A percentile compares a stretch with the other conserved stretches of the same genome.
Evolutionary conservation across 2,113 vertebrate species (phyloP).

Genomic region (Brachyhypopomus occidentalis): DNA sequence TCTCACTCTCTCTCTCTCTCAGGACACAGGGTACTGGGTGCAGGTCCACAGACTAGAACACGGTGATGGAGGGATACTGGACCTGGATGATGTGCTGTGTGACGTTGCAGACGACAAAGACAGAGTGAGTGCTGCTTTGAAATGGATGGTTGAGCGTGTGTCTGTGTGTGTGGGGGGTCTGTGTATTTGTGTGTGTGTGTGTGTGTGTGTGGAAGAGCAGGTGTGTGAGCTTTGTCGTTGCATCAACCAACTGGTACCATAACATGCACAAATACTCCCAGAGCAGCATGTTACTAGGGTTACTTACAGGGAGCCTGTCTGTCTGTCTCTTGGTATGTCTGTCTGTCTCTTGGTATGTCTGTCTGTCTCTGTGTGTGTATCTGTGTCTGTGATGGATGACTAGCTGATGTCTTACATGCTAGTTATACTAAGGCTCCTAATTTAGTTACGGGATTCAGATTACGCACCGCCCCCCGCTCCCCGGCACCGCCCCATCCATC

Average conservation of each 20-base stretch:
- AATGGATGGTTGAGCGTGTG: not conserved
- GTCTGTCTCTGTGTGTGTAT: not conserved
- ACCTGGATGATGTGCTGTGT: constrained; percentile 90
- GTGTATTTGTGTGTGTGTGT: not conserved
- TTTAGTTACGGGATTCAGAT: constrained; percentile 33
- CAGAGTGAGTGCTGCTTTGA: constrained; percentile 79
- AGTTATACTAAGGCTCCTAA: constrained; percentile 22
- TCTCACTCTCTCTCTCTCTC: constrained; percentile 23
- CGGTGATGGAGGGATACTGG: constrained; percentile 91
- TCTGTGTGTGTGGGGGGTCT: not conserved
- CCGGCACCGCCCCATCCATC: not conserved
- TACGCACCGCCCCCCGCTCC: not conserved
- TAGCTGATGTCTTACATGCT: constrained; percentile 14
- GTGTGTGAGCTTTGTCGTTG: too few relatives aligned
- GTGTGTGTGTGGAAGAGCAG: not conserved
- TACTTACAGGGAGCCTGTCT: not conserved
- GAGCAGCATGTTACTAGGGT: not conserved
- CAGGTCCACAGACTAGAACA: constrained; percentile 93
- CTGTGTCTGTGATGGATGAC: not conserved
- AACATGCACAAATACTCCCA: not conserved
- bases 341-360: not conserved
- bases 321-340: not conserved
- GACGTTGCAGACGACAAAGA: constrained; percentile 97
- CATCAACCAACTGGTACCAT: too few relatives aligned
- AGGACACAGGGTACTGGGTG: constrained; percentile 94